These are phyloP conservation scores for Prunella fulvescens DNA, from an alignment of 2,113 vertebrate genomes.

Conservation along the genomic window DNA sequence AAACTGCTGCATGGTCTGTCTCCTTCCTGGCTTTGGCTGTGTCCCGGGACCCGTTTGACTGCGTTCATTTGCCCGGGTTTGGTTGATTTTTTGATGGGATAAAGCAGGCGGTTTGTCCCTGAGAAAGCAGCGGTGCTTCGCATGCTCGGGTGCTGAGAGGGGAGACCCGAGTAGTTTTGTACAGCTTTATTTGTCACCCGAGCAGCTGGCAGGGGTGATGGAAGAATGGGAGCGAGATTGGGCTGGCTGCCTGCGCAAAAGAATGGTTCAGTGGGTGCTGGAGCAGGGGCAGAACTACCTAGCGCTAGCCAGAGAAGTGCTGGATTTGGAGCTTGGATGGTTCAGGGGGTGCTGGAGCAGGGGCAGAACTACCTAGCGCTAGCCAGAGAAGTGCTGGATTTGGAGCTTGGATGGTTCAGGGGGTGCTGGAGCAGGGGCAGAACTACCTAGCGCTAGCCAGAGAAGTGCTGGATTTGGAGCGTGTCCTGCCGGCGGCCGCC, in stretches of 20 bases:
- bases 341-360: not conserved
- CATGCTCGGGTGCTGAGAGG: not conserved
- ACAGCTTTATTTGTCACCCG: too few species aligned
- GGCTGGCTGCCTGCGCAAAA: fast-evolving
- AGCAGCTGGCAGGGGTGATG: too few species aligned
- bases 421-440: not conserved
- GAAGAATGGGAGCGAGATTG: not conserved
- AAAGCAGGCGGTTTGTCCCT: fast-evolving
- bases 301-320: not conserved
- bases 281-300: too few species aligned
- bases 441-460: not conserved
- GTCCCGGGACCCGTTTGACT: fast-evolving
- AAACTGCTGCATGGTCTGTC: fast-evolving
- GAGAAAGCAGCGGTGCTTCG: not conserved
- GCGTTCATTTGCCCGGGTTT: fast-evolving
- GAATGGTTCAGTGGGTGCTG: not conserved
- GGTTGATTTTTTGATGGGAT: not conserved
- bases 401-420: too few species aligned
- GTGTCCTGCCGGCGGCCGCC: fast-evolving
- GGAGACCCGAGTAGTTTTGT: not conserved
- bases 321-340: not conserved
- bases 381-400: not conserved
- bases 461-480: not conserved
- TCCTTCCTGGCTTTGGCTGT: too few species aligned
- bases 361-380: fast-evolving